Evolutionary conservation across 2,888 invertebrate species (phyloP), one percentile per base, ranked within the genome.

Genomic region (Acholoe squamosa): DNA sequence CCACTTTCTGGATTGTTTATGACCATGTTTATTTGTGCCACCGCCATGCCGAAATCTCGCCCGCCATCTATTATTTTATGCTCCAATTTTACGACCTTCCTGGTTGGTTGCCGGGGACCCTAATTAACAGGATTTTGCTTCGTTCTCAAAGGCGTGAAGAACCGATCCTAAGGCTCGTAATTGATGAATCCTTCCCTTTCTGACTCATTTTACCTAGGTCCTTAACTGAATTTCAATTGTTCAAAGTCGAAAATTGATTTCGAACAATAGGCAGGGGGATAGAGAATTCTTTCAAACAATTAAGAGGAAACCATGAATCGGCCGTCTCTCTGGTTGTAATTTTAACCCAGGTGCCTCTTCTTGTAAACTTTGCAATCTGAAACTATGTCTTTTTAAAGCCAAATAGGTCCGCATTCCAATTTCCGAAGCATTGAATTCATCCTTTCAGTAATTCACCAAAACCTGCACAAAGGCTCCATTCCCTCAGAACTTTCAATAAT

Each of bases 101-200:
- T 25, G 19, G 14, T 25, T 71, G 71, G 71, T 71, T 7, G 25
- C 28, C 25, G 71, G 71, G 0, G 28, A 25, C 14, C 31, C 71
- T 28, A 71, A 71, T 71, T 71, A 71, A 71, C 71, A 71, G 25
- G 71, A 71, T 71, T 71, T 28, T 71, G 71, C 3, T 28, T 25
- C 71, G 71, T 28, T 71, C 71, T 71, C 31, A 71, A 71, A 28
- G 71, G 28, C 71, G 31, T 28, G 31, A 71, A 28, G 71, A 28
- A 28, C 31, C 71, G 25, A 28, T 71, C 31, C 28, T 28, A 28
- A 28, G 28, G 25, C 71, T 28, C 25, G 25, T 71, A 14, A 71
- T 71, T 71, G 71, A 71, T 28, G 71, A 71, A 71, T 25, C 28
- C 28, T 28, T 71, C 71, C 25, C 28, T 28, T 71, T 28, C 28